Conservation (phyloP, 2,888 invertebrate genomes). For the Harmothoe impar region DNA sequence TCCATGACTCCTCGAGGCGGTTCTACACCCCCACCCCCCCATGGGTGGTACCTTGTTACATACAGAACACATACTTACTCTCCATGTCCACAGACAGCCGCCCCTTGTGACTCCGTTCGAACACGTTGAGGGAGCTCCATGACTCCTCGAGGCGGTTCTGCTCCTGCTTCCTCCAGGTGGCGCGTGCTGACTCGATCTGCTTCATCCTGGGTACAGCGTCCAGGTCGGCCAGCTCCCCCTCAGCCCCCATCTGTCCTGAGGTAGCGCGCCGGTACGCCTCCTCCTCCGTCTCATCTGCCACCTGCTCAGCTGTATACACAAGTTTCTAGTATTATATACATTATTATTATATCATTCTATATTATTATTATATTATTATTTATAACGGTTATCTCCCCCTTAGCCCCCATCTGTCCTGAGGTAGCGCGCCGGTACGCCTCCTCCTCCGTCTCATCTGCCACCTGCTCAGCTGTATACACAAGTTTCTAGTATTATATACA, state of each 20-base stretch:
- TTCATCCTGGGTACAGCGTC: slow-evolving; percentile 77
- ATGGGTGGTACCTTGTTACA: background rate
- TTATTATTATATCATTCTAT: too few species aligned
- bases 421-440: slow-evolving; percentile 47
- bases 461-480: slow-evolving; percentile 37
- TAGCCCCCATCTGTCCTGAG: slow-evolving; percentile 11
- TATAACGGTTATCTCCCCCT: too few species aligned
- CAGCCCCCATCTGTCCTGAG: background rate
- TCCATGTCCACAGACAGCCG: slow-evolving; percentile 82
- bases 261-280: slow-evolving; percentile 47
- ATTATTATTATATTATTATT: too few species aligned
- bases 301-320: slow-evolving; percentile 8
- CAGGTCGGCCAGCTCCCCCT: slow-evolving; percentile 46
- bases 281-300: slow-evolving; percentile 63
- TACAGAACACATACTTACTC: slow-evolving; percentile 72
- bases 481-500: too few species aligned
- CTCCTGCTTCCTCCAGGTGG: slow-evolving; percentile 77
- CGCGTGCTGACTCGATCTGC: slow-evolving; percentile 78
- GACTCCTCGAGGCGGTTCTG: slow-evolving; percentile 81
- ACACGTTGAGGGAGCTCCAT: slow-evolving; percentile 82
- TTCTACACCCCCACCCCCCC: too few species aligned
- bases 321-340: background rate
- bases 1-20: slow-evolving; percentile 83
- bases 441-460: slow-evolving; percentile 63
- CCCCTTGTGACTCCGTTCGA: slow-evolving; percentile 82